Conservation (phyloP, 2,113 vertebrate genomes). For the Melierax canorus region DNA sequence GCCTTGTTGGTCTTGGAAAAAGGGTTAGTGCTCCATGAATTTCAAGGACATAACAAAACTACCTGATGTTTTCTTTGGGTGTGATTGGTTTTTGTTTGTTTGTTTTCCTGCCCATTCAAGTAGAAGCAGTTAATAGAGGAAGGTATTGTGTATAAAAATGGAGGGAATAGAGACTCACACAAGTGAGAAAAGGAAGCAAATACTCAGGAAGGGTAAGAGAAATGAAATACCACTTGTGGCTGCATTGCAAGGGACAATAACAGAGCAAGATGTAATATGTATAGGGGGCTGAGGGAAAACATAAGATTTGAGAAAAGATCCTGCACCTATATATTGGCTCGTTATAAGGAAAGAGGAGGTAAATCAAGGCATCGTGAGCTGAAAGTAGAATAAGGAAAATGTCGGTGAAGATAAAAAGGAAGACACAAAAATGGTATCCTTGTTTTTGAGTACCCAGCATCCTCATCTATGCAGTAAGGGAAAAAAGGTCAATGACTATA, state of each 20-base stretch:
- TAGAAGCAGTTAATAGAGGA: background rate
- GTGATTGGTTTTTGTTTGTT: background rate
- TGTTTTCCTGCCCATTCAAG: background rate
- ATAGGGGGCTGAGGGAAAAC: background rate
- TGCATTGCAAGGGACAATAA: background rate
- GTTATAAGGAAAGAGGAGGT: background rate
- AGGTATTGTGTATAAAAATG: background rate
- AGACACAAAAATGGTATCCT: background rate
- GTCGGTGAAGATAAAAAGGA: background rate
- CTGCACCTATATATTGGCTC: background rate
- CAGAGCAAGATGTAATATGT: background rate
- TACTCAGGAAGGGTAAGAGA: background rate
- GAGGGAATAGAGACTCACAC: background rate
- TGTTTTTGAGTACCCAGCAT: background rate
- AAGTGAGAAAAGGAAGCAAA: background rate
- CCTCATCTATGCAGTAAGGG: background rate
- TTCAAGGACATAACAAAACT: background rate
- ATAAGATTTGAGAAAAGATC: background rate
- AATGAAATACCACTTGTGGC: background rate
- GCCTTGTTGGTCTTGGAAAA: background rate
- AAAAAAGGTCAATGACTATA: background rate
- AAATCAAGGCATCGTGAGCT: background rate
- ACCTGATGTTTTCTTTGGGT: background rate
- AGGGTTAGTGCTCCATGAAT: background rate
- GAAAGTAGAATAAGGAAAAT: background rate